These are phyloP conservation scores for Fringilla coelebs DNA, from an alignment of 2,797 vertebrate species.

Conservation along the genomic window DNA sequence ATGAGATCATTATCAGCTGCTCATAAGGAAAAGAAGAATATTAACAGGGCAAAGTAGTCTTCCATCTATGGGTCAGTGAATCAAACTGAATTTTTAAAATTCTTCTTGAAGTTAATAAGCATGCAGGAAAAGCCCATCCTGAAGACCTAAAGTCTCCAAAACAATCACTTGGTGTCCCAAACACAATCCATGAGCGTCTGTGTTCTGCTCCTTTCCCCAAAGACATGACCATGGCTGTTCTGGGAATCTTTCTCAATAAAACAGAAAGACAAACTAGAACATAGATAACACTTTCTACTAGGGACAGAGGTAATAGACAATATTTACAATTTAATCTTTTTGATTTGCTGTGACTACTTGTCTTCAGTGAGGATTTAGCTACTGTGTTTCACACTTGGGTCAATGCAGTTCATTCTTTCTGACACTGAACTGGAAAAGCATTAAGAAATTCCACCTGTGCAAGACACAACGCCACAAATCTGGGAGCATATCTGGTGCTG, in stretches of 20 bases:
- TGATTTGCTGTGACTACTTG: background rate
- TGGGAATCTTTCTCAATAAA: background rate
- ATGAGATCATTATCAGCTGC: background rate
- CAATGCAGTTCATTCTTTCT: background rate
- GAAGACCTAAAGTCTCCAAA: background rate
- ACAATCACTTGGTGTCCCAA: background rate
- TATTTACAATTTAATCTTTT: background rate
- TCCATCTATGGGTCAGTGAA: background rate
- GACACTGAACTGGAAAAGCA: background rate
- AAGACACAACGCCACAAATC: background rate
- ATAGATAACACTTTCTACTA: background rate
- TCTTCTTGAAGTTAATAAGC: background rate
- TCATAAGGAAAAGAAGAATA: background rate
- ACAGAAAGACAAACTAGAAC: background rate
- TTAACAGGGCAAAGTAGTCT: background rate
- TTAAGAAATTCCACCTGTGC: constrained; percentile 2
- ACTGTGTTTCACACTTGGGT: background rate
- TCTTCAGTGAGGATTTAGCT: background rate
- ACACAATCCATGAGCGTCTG: background rate
- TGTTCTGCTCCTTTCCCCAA: background rate
- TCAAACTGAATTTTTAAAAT: background rate
- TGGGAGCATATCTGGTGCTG: background rate
- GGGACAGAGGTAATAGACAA: background rate
- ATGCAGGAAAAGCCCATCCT: background rate
- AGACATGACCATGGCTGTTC: background rate